A percentile compares a stretch with the other conserved stretches of the same genome.
Conservation (phyloP, 2,888 invertebrate genomes). For the Polyploca ridens region DNA sequence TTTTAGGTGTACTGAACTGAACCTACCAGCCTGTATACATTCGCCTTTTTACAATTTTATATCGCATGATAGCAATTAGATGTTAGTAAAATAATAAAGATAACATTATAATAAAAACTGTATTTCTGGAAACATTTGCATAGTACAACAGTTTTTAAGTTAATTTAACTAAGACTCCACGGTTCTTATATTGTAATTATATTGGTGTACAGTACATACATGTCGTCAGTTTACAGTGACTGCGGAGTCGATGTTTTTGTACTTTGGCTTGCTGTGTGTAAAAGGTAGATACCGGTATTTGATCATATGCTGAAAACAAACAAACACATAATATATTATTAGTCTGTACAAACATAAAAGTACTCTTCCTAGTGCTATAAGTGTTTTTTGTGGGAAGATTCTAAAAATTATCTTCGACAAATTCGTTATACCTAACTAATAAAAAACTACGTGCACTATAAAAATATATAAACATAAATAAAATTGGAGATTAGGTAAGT, state of each 20-base stretch:
- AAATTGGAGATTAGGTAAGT: not conserved
- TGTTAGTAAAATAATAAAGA: no score
- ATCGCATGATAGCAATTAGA: no score
- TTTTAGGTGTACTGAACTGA: no score
- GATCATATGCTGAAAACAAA: constrained; percentile 97
- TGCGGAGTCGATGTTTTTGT: constrained; percentile 86
- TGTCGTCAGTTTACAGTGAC: constrained; percentile 74
- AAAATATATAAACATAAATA: constrained; percentile 9
- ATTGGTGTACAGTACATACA: constrained; percentile 12
- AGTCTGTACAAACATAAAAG: not conserved
- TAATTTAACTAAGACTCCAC: constrained; percentile 67
- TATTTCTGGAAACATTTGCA: constrained; percentile 77
- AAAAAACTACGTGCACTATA: not conserved
- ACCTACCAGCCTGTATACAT: no score
- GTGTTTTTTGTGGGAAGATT: no score
- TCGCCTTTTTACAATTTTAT: no score
- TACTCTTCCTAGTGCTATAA: no score
- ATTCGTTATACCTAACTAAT: no score
- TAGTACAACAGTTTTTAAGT: constrained; percentile 75
- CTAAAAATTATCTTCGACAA: no score
- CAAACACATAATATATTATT: constrained; percentile 16
- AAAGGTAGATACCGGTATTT: constrained; percentile 99
- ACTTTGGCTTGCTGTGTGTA: constrained; percentile 98
- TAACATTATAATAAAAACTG: constrained; percentile 74
- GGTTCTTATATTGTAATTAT: constrained; percentile 45